phyloP scores from a whole-genome alignment of 2,797 vertebrate genomes.

The Pempheris klunzingeri region DNA sequence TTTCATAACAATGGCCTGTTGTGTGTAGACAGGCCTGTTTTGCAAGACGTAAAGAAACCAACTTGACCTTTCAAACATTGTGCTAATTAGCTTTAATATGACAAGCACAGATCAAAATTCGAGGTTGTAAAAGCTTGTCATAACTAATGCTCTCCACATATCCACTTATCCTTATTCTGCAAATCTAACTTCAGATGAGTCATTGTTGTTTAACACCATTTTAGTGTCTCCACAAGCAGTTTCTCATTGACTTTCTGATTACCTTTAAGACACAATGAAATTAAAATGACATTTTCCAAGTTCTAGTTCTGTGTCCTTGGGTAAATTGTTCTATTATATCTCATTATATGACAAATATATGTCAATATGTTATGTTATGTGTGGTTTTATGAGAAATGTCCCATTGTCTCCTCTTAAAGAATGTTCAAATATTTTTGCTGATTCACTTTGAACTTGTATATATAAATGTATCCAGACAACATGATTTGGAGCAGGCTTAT shows the following conservation, averaged over 20 bases:
- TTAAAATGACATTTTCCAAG: background rate
- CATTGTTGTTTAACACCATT: background rate
- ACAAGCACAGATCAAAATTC: background rate
- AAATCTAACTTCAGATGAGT: background rate
- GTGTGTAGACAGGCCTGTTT: background rate
- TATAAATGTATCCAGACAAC: constrained; percentile 10
- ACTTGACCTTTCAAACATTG: background rate
- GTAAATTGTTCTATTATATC: background rate
- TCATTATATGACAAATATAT: background rate
- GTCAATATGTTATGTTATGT: background rate
- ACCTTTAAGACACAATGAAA: background rate
- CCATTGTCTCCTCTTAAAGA: background rate
- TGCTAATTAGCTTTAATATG: background rate
- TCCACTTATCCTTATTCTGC: background rate
- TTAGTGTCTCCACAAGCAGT: background rate
- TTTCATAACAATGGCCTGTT: constrained; percentile 6
- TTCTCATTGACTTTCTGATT: background rate
- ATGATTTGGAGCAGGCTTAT: constrained; percentile 7
- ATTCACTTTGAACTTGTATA: background rate
- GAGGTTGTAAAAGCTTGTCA: background rate
- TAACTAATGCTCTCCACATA: background rate
- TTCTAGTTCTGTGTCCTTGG: background rate
- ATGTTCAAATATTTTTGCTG: background rate
- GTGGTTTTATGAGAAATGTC: background rate
- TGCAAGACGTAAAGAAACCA: background rate